phyloP scores from a whole-genome alignment of 2,113 vertebrate genomes.

The Lepisosteus oculatus region DNA sequence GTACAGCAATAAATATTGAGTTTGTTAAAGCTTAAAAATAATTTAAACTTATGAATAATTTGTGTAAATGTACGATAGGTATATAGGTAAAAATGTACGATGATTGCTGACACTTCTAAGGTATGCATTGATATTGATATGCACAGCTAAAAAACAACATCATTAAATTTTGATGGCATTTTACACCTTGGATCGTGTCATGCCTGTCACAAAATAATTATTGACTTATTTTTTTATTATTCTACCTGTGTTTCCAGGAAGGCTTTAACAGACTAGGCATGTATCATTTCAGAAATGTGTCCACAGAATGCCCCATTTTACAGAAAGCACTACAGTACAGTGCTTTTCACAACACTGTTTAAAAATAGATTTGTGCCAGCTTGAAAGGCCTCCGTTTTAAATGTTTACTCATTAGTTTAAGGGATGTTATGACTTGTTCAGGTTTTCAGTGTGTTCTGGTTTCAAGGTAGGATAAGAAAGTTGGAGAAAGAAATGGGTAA shows the following conservation, averaged over 20 bases:
- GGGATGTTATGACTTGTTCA: neutral
- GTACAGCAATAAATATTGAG: no score
- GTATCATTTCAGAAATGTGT: neutral
- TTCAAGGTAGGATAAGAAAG: no score
- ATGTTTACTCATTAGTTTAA: neutral
- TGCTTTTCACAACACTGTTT: neutral
- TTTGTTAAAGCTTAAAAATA: no score
- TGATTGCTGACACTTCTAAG: neutral
- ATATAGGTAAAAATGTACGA: neutral
- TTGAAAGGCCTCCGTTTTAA: neutral
- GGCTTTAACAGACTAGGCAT: neutral
- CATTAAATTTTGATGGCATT: neutral
- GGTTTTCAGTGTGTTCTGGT: no score
- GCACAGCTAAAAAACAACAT: neutral
- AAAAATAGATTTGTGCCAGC: constrained; percentile 1
- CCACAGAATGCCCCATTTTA: neutral
- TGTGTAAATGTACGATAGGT: neutral
- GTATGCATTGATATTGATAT: neutral
- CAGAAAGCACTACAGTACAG: neutral
- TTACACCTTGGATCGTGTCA: neutral
- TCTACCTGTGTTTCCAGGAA: neutral
- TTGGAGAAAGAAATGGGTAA: no score
- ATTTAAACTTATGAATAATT: no score
- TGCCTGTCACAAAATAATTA: neutral
- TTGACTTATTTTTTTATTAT: neutral